Evolutionary conservation across 2,888 invertebrate species (phyloP).

Genomic region (Polyommatus icarus): DNA sequence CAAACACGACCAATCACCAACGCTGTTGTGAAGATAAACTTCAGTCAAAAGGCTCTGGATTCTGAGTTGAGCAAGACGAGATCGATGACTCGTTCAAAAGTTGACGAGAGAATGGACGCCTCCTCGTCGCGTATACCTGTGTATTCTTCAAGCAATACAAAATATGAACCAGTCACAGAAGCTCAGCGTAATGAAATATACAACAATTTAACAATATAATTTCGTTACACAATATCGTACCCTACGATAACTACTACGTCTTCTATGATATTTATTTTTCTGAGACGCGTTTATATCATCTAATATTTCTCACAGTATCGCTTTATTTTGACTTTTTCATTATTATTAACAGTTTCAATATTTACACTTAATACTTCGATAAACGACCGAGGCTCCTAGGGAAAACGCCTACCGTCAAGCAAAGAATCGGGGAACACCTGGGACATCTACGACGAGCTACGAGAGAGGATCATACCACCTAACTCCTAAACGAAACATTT

Average conservation of each 20-base stretch:
- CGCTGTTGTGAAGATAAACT: not conserved
- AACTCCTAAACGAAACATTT: slow-evolving; percentile 67
- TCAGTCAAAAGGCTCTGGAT: not conserved
- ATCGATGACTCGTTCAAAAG: not conserved
- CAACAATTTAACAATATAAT: slow-evolving; percentile 54
- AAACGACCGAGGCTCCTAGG: slow-evolving; percentile 58
- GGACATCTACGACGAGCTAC: slow-evolving; percentile 51
- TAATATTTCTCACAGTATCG: slow-evolving; percentile 79
- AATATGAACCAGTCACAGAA: slow-evolving; percentile 36
- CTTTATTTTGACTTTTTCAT: slow-evolving; percentile 78
- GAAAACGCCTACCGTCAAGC: slow-evolving; percentile 61
- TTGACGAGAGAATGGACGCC: slow-evolving; percentile 4
- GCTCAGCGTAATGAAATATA: slow-evolving; percentile 56
- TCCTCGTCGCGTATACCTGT: slow-evolving; percentile 36
- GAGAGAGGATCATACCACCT: slow-evolving; percentile 58
- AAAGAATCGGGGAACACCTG: slow-evolving; percentile 55
- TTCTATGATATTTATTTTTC: slow-evolving; percentile 70
- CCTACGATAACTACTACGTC: slow-evolving; percentile 74
- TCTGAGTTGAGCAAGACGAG: not conserved
- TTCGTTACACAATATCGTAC: slow-evolving; percentile 50
- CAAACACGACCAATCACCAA: not conserved
- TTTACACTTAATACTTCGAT: slow-evolving; percentile 62
- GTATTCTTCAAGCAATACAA: slow-evolving; percentile 34
- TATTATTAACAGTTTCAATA: slow-evolving; percentile 73
- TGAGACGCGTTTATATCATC: slow-evolving; percentile 70